Percentiles rank a stretch among this genome's conserved stretches.
Conservation (phyloP, 2,888 invertebrate species). For the Orchestes rusci region DNA sequence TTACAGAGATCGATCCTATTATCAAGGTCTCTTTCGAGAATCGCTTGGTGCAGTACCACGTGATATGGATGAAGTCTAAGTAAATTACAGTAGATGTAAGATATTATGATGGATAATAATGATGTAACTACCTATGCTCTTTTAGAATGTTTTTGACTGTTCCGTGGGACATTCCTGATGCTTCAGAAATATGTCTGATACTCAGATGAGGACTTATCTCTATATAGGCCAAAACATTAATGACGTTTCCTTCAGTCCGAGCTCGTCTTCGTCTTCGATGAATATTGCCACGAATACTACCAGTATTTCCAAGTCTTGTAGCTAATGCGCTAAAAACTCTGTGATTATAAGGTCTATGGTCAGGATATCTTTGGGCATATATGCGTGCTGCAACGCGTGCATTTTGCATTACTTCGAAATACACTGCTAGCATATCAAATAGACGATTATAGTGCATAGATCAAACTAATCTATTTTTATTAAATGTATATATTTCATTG, state of each 20-base stretch:
- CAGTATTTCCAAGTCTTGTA: constrained; percentile 1
- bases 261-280: not conserved
- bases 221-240: constrained; percentile 6
- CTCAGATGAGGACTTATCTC: not conserved
- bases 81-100: not conserved
- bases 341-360: not conserved
- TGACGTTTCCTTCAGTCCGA: constrained; percentile 2
- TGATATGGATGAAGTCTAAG: constrained; percentile 5
- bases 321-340: constrained; percentile 3
- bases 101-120: not conserved
- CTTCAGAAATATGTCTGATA: constrained; percentile 7
- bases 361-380: not conserved
- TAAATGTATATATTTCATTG: too few species aligned
- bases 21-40: constrained; percentile 5
- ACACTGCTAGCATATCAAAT: not conserved
- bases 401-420: not conserved
- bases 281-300: not conserved
- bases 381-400: not conserved
- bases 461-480: too few species aligned
- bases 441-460: too few species aligned
- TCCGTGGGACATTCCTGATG: constrained; percentile 5
- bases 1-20: constrained; percentile 5
- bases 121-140: not conserved
- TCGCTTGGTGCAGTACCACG: constrained; percentile 8
- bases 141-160: not conserved